phyloP scores from a whole-genome alignment of 2,113 vertebrate genomes.

The Naja naja region DNA sequence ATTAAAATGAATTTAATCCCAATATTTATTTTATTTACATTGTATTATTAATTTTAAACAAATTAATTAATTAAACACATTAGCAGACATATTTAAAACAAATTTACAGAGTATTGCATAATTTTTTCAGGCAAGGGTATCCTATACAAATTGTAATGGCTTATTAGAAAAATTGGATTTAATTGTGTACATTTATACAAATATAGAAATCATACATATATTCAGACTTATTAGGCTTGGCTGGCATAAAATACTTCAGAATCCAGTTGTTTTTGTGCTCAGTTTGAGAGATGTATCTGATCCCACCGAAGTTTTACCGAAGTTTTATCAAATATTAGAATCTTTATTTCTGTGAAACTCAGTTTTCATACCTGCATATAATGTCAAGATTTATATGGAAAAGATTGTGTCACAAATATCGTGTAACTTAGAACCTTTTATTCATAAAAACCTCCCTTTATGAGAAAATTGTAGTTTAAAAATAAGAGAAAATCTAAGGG shows the following conservation, averaged over 20 bases:
- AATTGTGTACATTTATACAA: background rate
- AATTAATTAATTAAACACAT: too few relatives aligned
- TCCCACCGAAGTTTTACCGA: background rate
- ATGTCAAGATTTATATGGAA: background rate
- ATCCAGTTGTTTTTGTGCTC: background rate
- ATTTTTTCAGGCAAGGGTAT: background rate
- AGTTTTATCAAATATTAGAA: background rate
- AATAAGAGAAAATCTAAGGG: background rate
- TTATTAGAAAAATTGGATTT: background rate
- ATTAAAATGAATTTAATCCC: background rate
- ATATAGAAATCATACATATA: background rate
- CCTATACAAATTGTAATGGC: background rate
- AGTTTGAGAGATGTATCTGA: background rate
- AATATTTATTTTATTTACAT: background rate
- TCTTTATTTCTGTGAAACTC: background rate
- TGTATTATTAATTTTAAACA: background rate
- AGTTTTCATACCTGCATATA: background rate
- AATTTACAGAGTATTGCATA: background rate
- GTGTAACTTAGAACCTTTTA: background rate
- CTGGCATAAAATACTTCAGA: background rate
- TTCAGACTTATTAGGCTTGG: background rate
- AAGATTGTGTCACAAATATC: background rate
- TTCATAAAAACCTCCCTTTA: background rate
- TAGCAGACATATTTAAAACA: background rate
- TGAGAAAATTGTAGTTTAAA: background rate